Evolutionary conservation across 2,888 invertebrate genomes (phyloP).

Genomic region (Herminia tarsipennalis): DNA sequence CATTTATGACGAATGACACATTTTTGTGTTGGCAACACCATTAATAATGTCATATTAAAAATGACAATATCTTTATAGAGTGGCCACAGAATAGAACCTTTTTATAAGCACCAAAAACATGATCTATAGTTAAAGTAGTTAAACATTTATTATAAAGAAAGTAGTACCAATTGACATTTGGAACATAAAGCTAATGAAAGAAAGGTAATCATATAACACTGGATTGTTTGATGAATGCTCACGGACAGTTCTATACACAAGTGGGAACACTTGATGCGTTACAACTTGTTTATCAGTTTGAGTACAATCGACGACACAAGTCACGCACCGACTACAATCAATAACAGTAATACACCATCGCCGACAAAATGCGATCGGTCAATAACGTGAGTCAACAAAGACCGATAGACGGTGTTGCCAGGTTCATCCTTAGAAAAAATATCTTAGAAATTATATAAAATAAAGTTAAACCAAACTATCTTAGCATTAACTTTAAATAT

Average conservation of each 20-base stretch:
- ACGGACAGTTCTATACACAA: conserved; percentile 36
- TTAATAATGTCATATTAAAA: neutral
- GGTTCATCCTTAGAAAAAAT: conserved; percentile 26
- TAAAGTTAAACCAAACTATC: too few species aligned
- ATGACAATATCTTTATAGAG: neutral
- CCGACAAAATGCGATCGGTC: conserved; percentile 77
- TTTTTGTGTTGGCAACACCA: conserved; percentile 8
- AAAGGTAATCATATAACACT: conserved; percentile 23
- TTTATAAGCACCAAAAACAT: too few species aligned
- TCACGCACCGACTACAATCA: conserved; percentile 82
- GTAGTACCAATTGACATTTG: conserved; percentile 19
- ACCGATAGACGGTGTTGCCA: conserved; percentile 60
- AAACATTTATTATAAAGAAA: neutral
- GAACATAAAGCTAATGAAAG: conserved; percentile 31
- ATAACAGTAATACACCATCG: conserved; percentile 83
- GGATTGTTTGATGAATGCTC: conserved; percentile 31
- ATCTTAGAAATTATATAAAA: conserved; percentile 15
- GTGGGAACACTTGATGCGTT: conserved; percentile 48
- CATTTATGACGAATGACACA: conserved; percentile 12
- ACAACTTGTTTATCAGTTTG: conserved; percentile 62
- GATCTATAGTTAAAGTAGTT: too few species aligned
- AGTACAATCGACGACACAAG: conserved; percentile 78
- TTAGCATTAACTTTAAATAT: too few species aligned
- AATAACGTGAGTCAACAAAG: conserved; percentile 82
- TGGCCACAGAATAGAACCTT: too few species aligned